Evolutionary conservation across 1,140 invertebrate species (phyloP).

Genomic region (Megathymus violae): DNA sequence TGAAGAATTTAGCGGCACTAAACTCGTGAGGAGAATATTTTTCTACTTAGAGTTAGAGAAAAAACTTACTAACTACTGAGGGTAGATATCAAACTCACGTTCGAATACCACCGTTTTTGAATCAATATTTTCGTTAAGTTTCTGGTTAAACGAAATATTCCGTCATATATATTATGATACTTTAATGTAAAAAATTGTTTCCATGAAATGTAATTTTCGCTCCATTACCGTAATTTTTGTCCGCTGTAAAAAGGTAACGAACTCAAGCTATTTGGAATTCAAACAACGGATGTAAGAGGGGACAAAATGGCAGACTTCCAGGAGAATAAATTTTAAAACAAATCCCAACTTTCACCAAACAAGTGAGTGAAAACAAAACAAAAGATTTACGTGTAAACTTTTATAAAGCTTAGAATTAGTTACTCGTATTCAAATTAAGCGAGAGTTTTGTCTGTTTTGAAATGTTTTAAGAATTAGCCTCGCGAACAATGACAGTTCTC

Average conservation of each 20-base stretch:
- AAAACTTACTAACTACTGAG: no score
- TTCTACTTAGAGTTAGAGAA: no score
- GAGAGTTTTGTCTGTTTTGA: constrained; percentile 11
- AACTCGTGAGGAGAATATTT: no score
- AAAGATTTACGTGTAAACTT: constrained; percentile 64
- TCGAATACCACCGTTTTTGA: no score
- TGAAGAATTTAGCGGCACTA: no score
- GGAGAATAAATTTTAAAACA: constrained; percentile 72
- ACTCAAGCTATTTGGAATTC: constrained; percentile 55
- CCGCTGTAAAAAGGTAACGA: constrained; percentile 24
- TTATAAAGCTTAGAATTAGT: constrained; percentile 54
- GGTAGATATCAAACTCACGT: no score
- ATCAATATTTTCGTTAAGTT: no score
- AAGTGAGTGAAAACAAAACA: constrained; percentile 56
- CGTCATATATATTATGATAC: not conserved
- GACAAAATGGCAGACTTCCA: constrained; percentile 57
- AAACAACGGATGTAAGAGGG: constrained; percentile 64
- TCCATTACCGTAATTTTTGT: constrained; percentile 29
- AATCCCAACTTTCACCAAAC: constrained; percentile 65
- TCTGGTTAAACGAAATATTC: no score
- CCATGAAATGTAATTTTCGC: constrained; percentile 23
- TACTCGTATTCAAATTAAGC: constrained; percentile 45
- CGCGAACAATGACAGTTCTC: not conserved
- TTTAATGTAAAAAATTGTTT: not conserved
- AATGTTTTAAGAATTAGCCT: constrained; percentile 33